Conservation (phyloP, 2,888 invertebrate genomes). For the Gari tellinella region DNA sequence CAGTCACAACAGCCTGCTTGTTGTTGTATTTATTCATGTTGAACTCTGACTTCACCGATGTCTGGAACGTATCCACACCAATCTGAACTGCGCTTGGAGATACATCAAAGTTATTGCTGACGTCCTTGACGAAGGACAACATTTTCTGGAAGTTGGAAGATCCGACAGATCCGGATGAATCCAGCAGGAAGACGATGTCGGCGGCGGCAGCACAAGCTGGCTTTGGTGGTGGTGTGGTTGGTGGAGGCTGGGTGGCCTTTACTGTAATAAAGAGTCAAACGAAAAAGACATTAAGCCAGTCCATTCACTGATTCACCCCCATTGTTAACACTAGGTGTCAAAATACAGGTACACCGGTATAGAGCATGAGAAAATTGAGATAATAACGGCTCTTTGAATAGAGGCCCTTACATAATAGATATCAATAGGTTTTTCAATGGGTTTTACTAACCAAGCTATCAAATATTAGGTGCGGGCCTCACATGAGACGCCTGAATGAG, state of each 20-base stretch:
- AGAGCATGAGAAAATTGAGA: too few relatives aligned
- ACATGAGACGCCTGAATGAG: too few relatives aligned
- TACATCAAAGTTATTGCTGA: constrained; percentile 69
- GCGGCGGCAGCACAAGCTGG: constrained; percentile 71
- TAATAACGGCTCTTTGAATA: too few relatives aligned
- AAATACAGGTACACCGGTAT: too few relatives aligned
- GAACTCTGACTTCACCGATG: constrained; percentile 65
- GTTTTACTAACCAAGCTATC: too few relatives aligned
- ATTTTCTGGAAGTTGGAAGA: constrained; percentile 72
- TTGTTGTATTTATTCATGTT: constrained; percentile 62
- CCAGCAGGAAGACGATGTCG: constrained; percentile 76
- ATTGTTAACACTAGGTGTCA: too few relatives aligned
- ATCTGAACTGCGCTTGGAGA: constrained; percentile 53
- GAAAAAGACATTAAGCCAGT: too few relatives aligned
- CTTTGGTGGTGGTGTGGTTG: constrained; percentile 46
- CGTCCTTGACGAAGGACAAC: constrained; percentile 67
- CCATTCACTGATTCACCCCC: too few relatives aligned
- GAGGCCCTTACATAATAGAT: too few relatives aligned
- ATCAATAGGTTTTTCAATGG: too few relatives aligned
- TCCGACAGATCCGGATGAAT: constrained; percentile 75
- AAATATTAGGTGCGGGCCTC: too few relatives aligned
- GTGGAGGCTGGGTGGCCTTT: constrained; percentile 40
- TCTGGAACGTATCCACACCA: constrained; percentile 76
- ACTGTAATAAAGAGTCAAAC: too few relatives aligned
- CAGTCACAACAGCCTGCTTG: constrained; percentile 54